These are phyloP conservation scores for Timema podura DNA, from an alignment of 2,888 invertebrate species.

Conservation along the genomic window DNA sequence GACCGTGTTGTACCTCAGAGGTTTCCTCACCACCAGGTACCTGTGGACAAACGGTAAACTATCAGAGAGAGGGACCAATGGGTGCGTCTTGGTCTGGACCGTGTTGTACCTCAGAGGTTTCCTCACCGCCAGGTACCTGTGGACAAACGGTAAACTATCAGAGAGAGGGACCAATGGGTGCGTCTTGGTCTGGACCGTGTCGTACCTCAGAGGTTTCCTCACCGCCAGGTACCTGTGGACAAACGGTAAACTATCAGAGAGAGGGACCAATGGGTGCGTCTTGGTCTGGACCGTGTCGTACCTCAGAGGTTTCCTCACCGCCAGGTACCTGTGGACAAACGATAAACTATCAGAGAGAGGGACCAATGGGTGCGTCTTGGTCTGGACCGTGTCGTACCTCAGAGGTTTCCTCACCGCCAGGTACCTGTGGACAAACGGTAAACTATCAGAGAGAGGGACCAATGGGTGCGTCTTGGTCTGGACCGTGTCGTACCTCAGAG, in stretches of 20 bases:
- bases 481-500: conserved; percentile 90
- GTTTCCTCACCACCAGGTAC: conserved; percentile 89
- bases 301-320: conserved; percentile 86
- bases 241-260: too few species aligned
- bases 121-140: conserved; percentile 82
- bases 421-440: too few species aligned
- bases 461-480: conserved; percentile 77
- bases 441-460: too few species aligned
- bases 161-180: too few species aligned
- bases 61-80: too few species aligned
- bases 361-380: conserved; percentile 71
- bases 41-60: too few species aligned
- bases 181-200: conserved; percentile 83
- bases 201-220: conserved; percentile 88
- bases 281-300: conserved; percentile 91
- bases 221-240: conserved; percentile 85
- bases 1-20: conserved; percentile 90
- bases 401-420: conserved; percentile 88
- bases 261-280: too few species aligned
- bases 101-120: conserved; percentile 93
- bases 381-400: conserved; percentile 91
- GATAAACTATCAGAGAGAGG: too few species aligned
- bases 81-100: conserved; percentile 77
- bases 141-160: too few species aligned
- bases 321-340: conserved; percentile 81